phyloP scores from a whole-genome alignment of 2,113 vertebrate genomes.

The Gasterosteus aculeatus region DNA sequence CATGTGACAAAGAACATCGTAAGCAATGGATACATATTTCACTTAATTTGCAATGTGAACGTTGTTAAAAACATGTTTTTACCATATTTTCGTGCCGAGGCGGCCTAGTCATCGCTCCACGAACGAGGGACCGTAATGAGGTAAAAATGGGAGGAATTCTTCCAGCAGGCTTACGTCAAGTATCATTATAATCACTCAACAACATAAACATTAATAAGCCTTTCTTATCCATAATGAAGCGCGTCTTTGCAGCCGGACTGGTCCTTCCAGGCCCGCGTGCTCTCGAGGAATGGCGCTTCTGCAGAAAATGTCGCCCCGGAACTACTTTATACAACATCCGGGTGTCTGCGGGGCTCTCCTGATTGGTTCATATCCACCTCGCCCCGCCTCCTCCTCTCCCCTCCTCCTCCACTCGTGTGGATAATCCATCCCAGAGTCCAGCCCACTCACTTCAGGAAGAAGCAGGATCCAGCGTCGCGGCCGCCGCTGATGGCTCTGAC shows the following conservation, averaged over 20 bases:
- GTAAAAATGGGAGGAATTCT: background rate
- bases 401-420: constrained; percentile 69
- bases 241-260: rapidly evolving
- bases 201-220: rapidly evolving
- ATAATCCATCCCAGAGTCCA: constrained; percentile 60
- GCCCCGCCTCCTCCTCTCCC: background rate
- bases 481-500: background rate
- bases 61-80: background rate
- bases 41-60: background rate
- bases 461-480: constrained; percentile 21
- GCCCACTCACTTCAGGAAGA: constrained; percentile 76
- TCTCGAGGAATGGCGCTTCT: rapidly evolving
- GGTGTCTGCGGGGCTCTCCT: background rate
- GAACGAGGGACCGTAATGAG: background rate
- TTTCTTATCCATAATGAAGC: rapidly evolving
- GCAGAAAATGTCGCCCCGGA: constrained; percentile 57
- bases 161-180: background rate
- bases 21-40: rapidly evolving
- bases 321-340: constrained; percentile 62
- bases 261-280: background rate
- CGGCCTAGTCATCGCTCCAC: constrained; percentile 23
- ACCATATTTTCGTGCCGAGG: background rate
- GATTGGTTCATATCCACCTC: constrained; percentile 52
- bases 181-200: background rate
- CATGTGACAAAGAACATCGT: background rate